Evolutionary conservation across 2,113 vertebrate species (phyloP).

Genomic region (Pyrgilauda ruficollis): DNA sequence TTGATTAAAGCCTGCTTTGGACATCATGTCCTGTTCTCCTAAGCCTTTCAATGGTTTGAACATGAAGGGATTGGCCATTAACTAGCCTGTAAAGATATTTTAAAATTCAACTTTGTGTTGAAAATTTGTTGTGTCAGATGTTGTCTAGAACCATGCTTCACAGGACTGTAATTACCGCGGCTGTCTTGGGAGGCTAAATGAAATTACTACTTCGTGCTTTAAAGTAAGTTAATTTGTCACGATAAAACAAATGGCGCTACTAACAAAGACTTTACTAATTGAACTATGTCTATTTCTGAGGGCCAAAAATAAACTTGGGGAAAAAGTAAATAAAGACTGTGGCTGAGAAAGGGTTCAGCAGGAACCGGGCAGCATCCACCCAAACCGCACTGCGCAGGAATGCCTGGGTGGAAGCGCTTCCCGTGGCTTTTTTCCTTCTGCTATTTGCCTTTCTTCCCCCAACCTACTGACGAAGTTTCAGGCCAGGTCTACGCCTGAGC

Average conservation of each 20-base stretch:
- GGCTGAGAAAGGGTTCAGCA: not conserved
- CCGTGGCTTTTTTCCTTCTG: not conserved
- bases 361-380: not conserved
- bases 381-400: not conserved
- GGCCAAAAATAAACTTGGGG: not conserved
- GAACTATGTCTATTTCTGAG: not conserved
- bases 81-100: not conserved
- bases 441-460: not conserved
- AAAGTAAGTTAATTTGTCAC: not conserved
- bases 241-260: rapidly evolving
- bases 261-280: not conserved
- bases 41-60: not conserved
- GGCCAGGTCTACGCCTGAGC: not conserved
- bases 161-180: not conserved
- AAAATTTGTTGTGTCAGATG: not conserved
- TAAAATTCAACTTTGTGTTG: not conserved
- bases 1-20: not conserved
- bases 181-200: not conserved
- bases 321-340: not conserved
- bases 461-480: not conserved
- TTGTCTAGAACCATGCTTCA: not conserved
- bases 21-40: not conserved
- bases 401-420: not conserved
- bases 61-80: not conserved
- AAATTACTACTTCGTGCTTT: not conserved